Conservation (phyloP, 2,888 invertebrate genomes). For the Eurytoma californica region DNA sequence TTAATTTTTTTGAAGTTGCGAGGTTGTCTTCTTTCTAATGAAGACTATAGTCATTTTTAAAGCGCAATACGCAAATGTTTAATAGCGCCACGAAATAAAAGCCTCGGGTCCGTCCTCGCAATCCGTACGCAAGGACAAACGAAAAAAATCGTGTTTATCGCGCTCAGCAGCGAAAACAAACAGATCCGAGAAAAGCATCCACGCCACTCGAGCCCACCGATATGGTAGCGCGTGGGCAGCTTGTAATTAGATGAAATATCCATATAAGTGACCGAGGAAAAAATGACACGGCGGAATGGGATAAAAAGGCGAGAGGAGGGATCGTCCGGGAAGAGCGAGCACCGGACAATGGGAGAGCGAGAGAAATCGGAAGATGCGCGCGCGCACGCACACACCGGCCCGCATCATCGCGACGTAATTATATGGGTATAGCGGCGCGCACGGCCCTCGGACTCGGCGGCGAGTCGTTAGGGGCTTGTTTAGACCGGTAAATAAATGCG, state of each 20-base stretch:
- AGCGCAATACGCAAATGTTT: no score
- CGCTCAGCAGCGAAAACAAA: not conserved
- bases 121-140: not conserved
- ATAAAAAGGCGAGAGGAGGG: not conserved
- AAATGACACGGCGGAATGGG: conserved; percentile 1
- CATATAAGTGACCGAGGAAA: conserved; percentile 30
- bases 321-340: not conserved
- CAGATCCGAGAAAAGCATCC: conserved; percentile 9
- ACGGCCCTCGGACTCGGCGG: not conserved
- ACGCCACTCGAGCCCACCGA: not conserved
- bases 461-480: conserved; percentile 48
- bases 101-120: not conserved
- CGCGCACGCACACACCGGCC: not conserved
- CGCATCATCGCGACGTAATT: conserved; percentile 12
- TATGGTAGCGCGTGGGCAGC: conserved; percentile 48
- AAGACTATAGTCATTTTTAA: no score
- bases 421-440: conserved; percentile 26
- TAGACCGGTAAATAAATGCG: conserved; percentile 38
- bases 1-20: no score
- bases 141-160: not conserved
- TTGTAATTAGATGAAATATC: conserved; percentile 53
- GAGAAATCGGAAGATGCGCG: not conserved
- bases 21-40: no score
- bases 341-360: not conserved
- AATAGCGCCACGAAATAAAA: no score